Percentiles rank a stretch among this genome's conserved stretches.
These are phyloP conservation scores for Homalodisca vitripennis DNA, from an alignment of 1,140 invertebrate species.

Conservation along the genomic window DNA sequence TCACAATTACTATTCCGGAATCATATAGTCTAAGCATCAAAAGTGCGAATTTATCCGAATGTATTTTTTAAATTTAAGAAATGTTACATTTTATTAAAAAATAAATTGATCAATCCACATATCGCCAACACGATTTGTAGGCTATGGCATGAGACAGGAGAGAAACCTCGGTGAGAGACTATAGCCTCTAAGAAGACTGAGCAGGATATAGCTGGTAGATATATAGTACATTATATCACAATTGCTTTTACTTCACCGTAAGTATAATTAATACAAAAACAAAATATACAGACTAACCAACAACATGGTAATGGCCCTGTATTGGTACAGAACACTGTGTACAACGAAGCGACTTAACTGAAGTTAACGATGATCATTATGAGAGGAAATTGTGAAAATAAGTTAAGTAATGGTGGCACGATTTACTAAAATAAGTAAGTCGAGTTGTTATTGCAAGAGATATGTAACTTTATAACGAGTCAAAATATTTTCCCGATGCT, in stretches of 20 bases:
- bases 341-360: background rate
- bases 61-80: background rate
- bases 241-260: constrained; percentile 14
- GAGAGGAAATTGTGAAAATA: background rate
- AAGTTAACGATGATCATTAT: background rate
- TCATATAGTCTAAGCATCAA: too few relatives aligned
- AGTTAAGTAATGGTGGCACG: background rate
- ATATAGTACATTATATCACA: constrained; percentile 12
- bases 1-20: too few relatives aligned
- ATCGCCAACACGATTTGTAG: background rate
- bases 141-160: background rate
- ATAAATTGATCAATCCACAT: background rate
- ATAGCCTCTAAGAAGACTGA: background rate
- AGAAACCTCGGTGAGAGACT: background rate
- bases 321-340: background rate
- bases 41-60: background rate
- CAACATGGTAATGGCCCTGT: constrained; percentile 15
- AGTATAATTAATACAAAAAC: constrained; percentile 7
- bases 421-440: background rate
- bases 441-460: background rate
- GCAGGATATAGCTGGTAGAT: background rate
- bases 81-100: background rate
- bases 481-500: background rate
- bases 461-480: background rate
- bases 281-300: constrained; percentile 23